Percentiles rank a stretch among this genome's conserved stretches.
Evolutionary conservation across 2,888 invertebrate genomes (phyloP).

Genomic region (Lepetodrilus schrolli): DNA sequence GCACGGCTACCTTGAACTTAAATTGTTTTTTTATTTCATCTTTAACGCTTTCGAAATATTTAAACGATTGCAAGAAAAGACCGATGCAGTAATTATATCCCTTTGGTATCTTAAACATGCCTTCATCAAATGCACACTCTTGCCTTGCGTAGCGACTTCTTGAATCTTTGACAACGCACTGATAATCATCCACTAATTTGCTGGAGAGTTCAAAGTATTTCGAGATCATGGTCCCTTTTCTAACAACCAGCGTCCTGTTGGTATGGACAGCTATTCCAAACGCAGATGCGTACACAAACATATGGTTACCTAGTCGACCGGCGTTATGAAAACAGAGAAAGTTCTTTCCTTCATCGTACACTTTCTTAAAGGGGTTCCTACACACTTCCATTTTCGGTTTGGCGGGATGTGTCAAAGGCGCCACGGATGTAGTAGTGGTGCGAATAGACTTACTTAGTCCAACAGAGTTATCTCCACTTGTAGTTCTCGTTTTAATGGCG

Average conservation of each 20-base stretch:
- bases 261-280: constrained; percentile 46
- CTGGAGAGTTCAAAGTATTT: background rate
- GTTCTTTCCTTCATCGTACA: background rate
- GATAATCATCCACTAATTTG: background rate
- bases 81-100: background rate
- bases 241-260: constrained; percentile 36
- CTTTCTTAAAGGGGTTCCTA: background rate
- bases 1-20: background rate
- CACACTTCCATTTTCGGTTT: background rate
- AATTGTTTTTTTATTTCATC: constrained; percentile 29
- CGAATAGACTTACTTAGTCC: too few relatives aligned
- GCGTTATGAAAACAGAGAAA: constrained; percentile 29
- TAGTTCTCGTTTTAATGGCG: too few relatives aligned
- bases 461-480: too few relatives aligned
- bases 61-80: constrained; percentile 31
- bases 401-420: background rate
- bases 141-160: background rate
- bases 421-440: too few relatives aligned
- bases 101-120: background rate
- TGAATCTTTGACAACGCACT: background rate
- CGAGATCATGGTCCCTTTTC: constrained; percentile 30
- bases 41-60: constrained; percentile 27
- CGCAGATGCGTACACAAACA: constrained; percentile 53
- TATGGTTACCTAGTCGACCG: constrained; percentile 52
- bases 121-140: constrained; percentile 22